phyloP scores from a whole-genome alignment of 2,888 invertebrate genomes.

The Eutolmus rufibarbis region DNA sequence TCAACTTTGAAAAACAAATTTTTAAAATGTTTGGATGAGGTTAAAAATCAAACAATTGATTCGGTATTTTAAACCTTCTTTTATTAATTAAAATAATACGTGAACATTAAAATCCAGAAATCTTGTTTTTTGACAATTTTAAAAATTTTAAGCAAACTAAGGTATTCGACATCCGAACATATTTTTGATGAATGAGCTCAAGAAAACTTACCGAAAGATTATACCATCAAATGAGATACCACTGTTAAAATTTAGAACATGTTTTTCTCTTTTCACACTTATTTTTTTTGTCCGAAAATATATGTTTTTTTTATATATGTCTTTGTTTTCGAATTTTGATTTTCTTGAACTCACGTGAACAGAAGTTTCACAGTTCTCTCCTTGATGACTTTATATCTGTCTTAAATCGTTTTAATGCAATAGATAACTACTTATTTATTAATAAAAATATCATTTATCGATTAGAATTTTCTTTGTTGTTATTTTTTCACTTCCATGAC shows the following conservation, averaged over 20 bases:
- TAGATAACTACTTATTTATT: conserved; percentile 25
- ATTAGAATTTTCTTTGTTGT: background rate
- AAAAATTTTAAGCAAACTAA: conserved; percentile 17
- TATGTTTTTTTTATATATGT: no score
- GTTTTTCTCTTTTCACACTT: background rate
- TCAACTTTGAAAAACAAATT: no score
- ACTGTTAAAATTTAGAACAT: background rate
- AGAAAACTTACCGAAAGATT: conserved; percentile 4
- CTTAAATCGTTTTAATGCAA: background rate
- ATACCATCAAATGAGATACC: background rate
- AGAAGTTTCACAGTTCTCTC: background rate
- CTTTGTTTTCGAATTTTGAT: background rate
- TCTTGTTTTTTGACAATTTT: background rate
- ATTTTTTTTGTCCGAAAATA: background rate
- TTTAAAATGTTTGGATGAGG: no score
- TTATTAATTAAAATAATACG: conserved; percentile 26
- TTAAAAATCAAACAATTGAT: background rate
- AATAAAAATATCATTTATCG: conserved; percentile 8
- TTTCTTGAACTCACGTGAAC: conserved; percentile 8
- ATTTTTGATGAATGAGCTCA: conserved; percentile 9
- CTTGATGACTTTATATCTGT: background rate
- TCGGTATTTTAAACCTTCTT: conserved; percentile 6
- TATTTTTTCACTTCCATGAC: conserved; percentile 33
- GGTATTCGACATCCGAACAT: background rate
- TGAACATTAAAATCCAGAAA: conserved; percentile 23